phyloP scores from a whole-genome alignment of 2,797 vertebrate species.

The Atherinosoma microstoma region DNA sequence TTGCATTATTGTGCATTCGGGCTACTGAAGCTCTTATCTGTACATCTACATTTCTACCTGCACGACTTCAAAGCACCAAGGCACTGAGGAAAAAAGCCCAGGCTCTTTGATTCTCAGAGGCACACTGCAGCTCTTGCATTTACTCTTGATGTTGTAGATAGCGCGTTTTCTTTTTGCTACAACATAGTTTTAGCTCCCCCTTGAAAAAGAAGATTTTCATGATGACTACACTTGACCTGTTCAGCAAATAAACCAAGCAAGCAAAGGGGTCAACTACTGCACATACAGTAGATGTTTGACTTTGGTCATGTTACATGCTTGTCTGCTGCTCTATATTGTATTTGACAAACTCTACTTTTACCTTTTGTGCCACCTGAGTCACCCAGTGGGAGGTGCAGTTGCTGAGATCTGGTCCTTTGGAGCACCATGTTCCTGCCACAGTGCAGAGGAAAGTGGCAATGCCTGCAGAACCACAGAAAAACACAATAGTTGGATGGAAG shows the following conservation, averaged over 20 bases:
- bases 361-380: constrained; percentile 98
- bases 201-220: constrained; percentile 21
- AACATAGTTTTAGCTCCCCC: constrained; percentile 17
- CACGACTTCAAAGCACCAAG: constrained; percentile 64
- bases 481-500: constrained; percentile 60
- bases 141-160: constrained; percentile 37
- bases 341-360: constrained; percentile 74
- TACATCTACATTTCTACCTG: constrained; percentile 54
- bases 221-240: constrained; percentile 19
- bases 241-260: constrained; percentile 34
- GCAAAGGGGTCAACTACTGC: constrained; percentile 23
- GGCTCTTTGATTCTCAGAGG: constrained; percentile 53
- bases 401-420: constrained; percentile 95
- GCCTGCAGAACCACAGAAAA: constrained; percentile 83
- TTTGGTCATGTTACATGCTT: background rate
- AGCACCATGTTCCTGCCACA: constrained; percentile 90
- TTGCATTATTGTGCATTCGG: constrained; percentile 20
- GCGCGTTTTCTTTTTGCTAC: constrained; percentile 41
- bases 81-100: constrained; percentile 41
- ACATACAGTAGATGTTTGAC: constrained; percentile 15
- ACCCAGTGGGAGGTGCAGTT: constrained; percentile 99
- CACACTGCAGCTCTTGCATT: constrained; percentile 52
- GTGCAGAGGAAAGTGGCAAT: constrained; percentile 94
- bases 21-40: constrained; percentile 33
- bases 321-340: constrained; percentile 30